Percentiles rank a stretch among this genome's conserved stretches.
These are phyloP conservation scores for Myodes glareolus DNA, from an alignment of 2,113 vertebrate species.

Conservation along the genomic window DNA sequence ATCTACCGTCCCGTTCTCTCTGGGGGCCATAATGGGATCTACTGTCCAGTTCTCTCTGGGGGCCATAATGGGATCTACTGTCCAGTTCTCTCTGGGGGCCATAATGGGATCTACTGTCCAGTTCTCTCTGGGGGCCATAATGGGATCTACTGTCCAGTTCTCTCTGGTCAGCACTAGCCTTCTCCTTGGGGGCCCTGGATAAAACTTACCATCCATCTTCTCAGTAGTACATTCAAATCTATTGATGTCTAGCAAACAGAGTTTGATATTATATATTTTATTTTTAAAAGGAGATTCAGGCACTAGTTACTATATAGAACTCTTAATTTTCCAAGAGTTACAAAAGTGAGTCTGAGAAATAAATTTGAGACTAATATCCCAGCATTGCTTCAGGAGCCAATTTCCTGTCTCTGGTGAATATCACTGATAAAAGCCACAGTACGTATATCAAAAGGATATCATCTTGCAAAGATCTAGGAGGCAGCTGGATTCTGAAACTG, in stretches of 20 bases:
- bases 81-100: not conserved
- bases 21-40: not conserved
- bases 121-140: not conserved
- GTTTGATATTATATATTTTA: not conserved
- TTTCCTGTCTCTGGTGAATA: not conserved
- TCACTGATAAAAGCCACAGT: not conserved
- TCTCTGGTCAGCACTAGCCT: not conserved
- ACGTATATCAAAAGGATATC: not conserved
- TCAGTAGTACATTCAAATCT: not conserved
- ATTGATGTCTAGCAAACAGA: not conserved
- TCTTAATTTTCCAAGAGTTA: not conserved
- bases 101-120: not conserved
- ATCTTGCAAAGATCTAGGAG: not conserved
- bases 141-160: not conserved
- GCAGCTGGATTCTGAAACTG: not conserved
- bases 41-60: not conserved
- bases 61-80: not conserved
- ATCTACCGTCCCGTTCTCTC: not conserved
- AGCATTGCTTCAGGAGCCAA: fast-evolving
- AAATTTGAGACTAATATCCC: not conserved
- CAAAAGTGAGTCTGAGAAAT: not conserved
- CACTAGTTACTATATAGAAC: not conserved
- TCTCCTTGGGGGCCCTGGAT: fast-evolving
- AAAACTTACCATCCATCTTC: fast-evolving
- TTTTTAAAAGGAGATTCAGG: not conserved